Evolutionary conservation across 2,113 vertebrate species (phyloP).

Genomic region (Mus spicilegus): DNA sequence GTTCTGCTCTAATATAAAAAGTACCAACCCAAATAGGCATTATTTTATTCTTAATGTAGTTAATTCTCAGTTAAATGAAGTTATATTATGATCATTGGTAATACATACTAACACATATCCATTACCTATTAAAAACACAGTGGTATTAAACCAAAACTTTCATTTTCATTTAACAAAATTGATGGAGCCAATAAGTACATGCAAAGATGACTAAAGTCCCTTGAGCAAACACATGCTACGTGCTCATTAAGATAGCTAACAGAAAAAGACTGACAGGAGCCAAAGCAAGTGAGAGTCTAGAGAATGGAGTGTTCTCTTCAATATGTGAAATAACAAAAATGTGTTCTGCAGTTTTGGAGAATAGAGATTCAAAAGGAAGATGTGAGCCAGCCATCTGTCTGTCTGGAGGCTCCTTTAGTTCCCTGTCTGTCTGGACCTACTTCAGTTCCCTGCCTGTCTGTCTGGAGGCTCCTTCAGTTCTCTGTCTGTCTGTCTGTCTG

Average conservation of each 20-base stretch:
- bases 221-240: background rate
- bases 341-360: background rate
- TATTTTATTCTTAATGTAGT: background rate
- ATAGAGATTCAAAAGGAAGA: background rate
- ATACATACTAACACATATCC: background rate
- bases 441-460: background rate
- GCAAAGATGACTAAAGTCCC: background rate
- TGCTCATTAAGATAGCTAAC: background rate
- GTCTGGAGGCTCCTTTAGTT: background rate
- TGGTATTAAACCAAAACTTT: conserved; percentile 34
- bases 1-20: background rate
- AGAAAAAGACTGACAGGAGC: background rate
- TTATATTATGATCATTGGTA: background rate
- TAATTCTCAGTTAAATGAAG: conserved; percentile 22
- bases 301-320: background rate
- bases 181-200: background rate
- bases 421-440: background rate
- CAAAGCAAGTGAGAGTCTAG: background rate
- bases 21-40: background rate
- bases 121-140: background rate
- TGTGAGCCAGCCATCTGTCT: too few relatives aligned
- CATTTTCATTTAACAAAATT: conserved; percentile 4
- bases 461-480: background rate
- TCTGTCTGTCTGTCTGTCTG: background rate
- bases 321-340: background rate